Percentiles rank a stretch among this genome's conserved stretches.
These are phyloP conservation scores for Rhinoptilus africanus DNA, from an alignment of 2,113 vertebrate species.

Conservation along the genomic window DNA sequence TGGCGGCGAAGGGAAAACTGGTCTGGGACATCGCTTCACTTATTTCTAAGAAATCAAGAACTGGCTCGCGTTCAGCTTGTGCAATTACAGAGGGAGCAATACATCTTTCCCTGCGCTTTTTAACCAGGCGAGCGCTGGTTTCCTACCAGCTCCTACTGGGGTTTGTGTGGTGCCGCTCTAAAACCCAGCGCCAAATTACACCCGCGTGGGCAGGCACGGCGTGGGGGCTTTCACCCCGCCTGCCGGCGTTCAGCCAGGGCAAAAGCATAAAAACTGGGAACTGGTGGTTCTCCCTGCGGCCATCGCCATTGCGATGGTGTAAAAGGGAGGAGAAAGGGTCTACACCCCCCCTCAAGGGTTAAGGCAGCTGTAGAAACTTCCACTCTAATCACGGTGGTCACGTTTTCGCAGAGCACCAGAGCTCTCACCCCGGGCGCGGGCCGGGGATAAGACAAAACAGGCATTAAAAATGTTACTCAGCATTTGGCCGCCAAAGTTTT, in stretches of 20 bases:
- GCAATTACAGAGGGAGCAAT: neutral
- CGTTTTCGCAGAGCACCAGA: neutral
- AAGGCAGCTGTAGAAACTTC: neutral
- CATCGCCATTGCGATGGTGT: neutral
- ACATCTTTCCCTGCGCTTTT: neutral
- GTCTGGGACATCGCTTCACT: neutral
- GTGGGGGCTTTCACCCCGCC: neutral
- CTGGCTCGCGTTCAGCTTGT: constrained; percentile 27
- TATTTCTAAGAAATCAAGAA: constrained; percentile 26
- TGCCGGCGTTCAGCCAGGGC: rapidly evolving
- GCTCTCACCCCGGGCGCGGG: neutral
- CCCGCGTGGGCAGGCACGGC: neutral
- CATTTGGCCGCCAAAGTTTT: neutral
- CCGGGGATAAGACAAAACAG: neutral
- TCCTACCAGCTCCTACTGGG: neutral
- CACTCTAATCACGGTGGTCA: neutral
- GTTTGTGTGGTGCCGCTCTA: neutral
- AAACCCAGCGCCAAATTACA: neutral
- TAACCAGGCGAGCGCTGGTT: neutral
- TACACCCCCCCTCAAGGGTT: neutral
- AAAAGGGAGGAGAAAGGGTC: neutral
- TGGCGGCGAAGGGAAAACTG: neutral
- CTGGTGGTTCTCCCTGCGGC: neutral
- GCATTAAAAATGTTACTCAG: neutral
- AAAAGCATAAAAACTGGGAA: neutral